Percentiles rank a stretch among this genome's conserved stretches.
Conservation (phyloP, 2,113 vertebrate genomes). For the Anhinga anhinga region DNA sequence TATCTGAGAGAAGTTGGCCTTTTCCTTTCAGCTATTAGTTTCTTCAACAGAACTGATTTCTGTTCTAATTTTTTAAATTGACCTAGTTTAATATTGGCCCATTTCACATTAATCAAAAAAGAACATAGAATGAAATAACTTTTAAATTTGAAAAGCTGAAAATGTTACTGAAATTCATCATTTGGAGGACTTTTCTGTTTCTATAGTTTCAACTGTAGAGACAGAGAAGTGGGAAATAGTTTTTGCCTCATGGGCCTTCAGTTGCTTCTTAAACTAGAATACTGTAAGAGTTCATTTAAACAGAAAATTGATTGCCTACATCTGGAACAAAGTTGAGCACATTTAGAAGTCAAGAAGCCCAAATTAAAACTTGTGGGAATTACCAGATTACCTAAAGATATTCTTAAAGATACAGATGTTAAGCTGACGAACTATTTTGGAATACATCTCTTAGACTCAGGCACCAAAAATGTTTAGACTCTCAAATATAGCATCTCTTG, state of each 20-base stretch:
- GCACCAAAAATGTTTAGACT: background rate
- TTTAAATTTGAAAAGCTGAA: background rate
- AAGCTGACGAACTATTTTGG: background rate
- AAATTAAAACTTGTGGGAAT: background rate
- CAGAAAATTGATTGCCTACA: background rate
- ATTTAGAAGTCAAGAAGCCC: background rate
- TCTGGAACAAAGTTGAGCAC: background rate
- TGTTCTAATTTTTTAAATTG: background rate
- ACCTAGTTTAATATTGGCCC: background rate
- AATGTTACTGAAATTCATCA: background rate
- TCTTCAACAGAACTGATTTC: background rate
- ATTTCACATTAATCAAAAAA: background rate
- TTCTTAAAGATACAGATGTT: background rate
- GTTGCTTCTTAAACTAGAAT: background rate
- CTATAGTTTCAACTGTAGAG: background rate
- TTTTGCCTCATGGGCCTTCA: background rate
- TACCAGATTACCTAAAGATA: background rate
- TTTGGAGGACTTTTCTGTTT: background rate
- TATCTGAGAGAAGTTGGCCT: background rate
- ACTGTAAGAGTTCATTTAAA: background rate
- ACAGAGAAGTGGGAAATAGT: background rate
- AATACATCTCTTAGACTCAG: background rate
- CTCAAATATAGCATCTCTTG: background rate
- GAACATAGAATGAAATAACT: background rate
- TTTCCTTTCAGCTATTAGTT: background rate